Percentiles rank a stretch among this genome's conserved stretches.
Evolutionary conservation across 92 coral and sea anemone species (phyloP).

Genomic region (Virgularia gustaviana): DNA sequence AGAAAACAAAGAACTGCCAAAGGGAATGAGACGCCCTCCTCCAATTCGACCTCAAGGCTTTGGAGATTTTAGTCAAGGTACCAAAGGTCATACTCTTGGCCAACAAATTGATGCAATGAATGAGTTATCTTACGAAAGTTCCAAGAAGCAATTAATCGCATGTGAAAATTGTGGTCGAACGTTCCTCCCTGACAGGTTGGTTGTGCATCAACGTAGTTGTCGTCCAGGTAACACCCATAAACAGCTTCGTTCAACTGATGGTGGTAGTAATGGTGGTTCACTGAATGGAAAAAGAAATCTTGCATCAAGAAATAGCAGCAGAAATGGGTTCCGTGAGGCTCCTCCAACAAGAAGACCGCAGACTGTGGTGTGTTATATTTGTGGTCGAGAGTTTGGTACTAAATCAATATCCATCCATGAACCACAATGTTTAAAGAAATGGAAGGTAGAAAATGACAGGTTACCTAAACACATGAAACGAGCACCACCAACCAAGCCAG

Average conservation of each 20-base stretch:
- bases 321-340: slow-evolving; percentile 52
- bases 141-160: slow-evolving; percentile 76
- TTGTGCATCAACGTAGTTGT: slow-evolving; percentile 92
- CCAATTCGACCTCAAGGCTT: slow-evolving; percentile 81
- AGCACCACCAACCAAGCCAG: slow-evolving; percentile 83
- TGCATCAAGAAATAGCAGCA: slow-evolving; percentile 41
- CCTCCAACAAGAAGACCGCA: slow-evolving; percentile 72
- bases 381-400: slow-evolving; percentile 97
- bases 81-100: slow-evolving; percentile 57
- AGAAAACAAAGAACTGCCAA: slow-evolving; percentile 84
- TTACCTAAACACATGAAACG: slow-evolving; percentile 81
- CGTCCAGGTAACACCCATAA: slow-evolving; percentile 69
- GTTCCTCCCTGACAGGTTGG: slow-evolving; percentile 82
- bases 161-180: slow-evolving; percentile 96
- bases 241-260: slow-evolving; percentile 55
- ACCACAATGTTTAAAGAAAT: slow-evolving; percentile 91
- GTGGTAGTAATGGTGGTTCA: slow-evolving; percentile 38
- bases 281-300: slow-evolving; percentile 8
- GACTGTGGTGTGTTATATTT: slow-evolving; percentile 90
- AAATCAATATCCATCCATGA: slow-evolving; percentile 92
- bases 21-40: slow-evolving; percentile 68
- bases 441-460: slow-evolving; percentile 81
- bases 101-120: slow-evolving; percentile 86
- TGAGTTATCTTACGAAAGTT: slow-evolving; percentile 76
- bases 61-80: slow-evolving; percentile 46